These are phyloP conservation scores for Rhizomys pruinosus DNA, from an alignment of 2,113 vertebrate species.

Conservation along the genomic window DNA sequence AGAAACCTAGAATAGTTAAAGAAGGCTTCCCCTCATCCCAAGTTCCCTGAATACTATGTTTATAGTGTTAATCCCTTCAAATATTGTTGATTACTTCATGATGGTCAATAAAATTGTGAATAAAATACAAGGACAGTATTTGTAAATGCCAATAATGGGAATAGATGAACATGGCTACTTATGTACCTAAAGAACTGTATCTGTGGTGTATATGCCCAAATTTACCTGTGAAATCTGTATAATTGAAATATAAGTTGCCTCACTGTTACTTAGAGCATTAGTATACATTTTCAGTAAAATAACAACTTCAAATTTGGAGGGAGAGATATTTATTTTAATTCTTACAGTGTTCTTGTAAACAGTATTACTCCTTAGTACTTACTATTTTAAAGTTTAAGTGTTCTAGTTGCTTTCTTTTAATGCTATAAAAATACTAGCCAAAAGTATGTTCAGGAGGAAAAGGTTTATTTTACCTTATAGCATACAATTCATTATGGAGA, in stretches of 20 bases:
- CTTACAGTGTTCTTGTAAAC: slow-evolving; percentile 11
- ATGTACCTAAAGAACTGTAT: not conserved
- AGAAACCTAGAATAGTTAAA: slow-evolving; percentile 32
- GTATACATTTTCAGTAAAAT: not conserved
- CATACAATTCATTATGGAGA: no score
- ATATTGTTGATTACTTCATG: not conserved
- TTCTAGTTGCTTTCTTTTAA: not conserved
- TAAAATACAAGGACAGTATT: not conserved
- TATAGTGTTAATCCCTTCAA: not conserved
- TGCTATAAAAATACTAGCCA: no score
- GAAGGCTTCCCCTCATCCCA: not conserved
- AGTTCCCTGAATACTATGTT: not conserved
- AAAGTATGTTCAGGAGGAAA: no score
- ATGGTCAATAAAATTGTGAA: not conserved
- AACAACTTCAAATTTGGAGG: not conserved
- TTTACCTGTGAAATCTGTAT: slow-evolving; percentile 30
- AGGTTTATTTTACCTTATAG: no score
- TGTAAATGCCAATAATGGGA: not conserved
- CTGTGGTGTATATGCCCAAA: not conserved
- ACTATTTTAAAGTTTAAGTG: slow-evolving; percentile 30
- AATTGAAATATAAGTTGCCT: slow-evolving; percentile 15
- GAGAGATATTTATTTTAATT: slow-evolving; percentile 28
- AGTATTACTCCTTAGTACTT: not conserved
- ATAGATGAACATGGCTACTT: not conserved
- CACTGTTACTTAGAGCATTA: not conserved